Conservation (phyloP, 2,113 vertebrate genomes). For the Podarcis muralis region DNA sequence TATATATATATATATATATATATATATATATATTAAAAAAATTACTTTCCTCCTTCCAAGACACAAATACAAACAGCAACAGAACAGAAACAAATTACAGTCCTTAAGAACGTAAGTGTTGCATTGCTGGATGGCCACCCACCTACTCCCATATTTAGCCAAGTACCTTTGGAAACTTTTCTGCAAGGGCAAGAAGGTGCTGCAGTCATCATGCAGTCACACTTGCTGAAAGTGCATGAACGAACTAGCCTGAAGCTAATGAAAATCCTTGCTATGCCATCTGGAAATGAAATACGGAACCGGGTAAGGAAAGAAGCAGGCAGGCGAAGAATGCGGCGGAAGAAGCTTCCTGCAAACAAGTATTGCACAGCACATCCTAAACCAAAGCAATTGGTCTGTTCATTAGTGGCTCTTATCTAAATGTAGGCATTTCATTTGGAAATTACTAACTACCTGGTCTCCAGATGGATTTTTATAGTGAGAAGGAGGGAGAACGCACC, state of each 20-base stretch:
- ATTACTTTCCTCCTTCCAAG: neutral
- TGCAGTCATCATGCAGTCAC: neutral
- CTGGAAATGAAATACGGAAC: slow-evolving; percentile 21
- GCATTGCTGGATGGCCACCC: neutral
- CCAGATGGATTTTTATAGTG: neutral
- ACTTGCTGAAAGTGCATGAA: neutral
- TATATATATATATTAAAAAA: too few species aligned
- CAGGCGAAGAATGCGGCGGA: accelerated
- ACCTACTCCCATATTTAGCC: neutral
- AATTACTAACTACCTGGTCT: neutral
- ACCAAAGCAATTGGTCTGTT: neutral
- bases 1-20: too few species aligned
- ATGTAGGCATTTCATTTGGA: accelerated
- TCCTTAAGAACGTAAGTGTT: neutral
- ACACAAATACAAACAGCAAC: neutral
- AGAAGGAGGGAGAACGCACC: neutral
- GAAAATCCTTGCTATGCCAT: neutral
- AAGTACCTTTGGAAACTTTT: neutral
- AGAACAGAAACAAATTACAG: too few species aligned
- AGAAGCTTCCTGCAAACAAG: neutral
- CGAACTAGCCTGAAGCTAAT: neutral
- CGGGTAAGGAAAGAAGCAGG: neutral
- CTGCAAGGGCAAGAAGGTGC: neutral
- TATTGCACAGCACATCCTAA: accelerated
- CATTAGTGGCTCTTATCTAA: neutral